Evolutionary conservation across 2,888 invertebrate species (phyloP), one percentile per base, ranked within the genome.

Genomic region (Dexiosoma caninum): DNA sequence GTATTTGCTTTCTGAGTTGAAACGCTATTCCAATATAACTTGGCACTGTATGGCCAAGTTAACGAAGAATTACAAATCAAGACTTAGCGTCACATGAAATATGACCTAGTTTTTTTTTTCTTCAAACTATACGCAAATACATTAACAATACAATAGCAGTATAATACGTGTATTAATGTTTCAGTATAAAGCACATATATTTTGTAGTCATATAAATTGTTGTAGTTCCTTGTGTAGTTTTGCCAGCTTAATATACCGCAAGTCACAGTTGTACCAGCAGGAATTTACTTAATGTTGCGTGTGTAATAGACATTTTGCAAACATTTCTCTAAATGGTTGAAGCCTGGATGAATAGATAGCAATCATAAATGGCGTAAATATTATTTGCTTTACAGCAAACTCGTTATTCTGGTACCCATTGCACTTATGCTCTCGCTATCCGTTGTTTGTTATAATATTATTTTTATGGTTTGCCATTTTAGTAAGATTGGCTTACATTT

Each of bases 251-350:
- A 53, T 9, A 2, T 6, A 30, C 27, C 44, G 27, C 19, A 16
- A 40, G 21, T 55, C 37, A 40, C 23, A 30, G 30, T 21, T 62
- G 62, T 19, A 46, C n/a, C 2, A 35, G 9, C 19, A 16, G n/a
- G 23, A 19, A 51, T 9, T 42, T 14, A 67, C 67, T 69, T 81
- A 77, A 77, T 81, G 77, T 77, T 72, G 77, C 81, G 57, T 81
- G 77, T 72, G 77, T 57, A 77, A 72, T 72, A 69, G 32, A 72
- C 71, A 76, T 81, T 81, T 72, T 55, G 71, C 35, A 62, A 62
- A 55, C 37, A 72, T 76, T 23, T 19, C 27, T 40, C 30, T n/a
- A 72, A 67, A 81, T 66, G 46, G 40, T 30, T n/a, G 44, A 46
- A 62, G 60, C 37, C 49, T 66, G 57, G 66, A n/a, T 53, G 66